Evolutionary conservation across 2,888 invertebrate species (phyloP), one percentile per base, ranked within the genome.

Genomic region (Drosophila paucipuncta): DNA sequence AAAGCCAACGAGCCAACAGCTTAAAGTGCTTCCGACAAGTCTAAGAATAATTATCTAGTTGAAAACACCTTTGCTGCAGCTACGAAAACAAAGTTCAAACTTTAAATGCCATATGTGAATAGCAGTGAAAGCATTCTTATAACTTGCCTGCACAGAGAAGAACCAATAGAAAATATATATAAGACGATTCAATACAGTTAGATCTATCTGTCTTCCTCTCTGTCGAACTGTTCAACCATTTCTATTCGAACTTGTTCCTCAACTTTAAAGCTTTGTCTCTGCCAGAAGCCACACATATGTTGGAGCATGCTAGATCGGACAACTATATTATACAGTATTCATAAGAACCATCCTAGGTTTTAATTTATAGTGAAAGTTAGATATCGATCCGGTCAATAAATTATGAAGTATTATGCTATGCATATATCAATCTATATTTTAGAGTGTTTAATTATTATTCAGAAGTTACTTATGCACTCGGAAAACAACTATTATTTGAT

Each of bases 11-110:
- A 83, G 63, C 50, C 43, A 58, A 54, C 28, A 54, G 41, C 63
- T 73, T 57, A 43, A 85, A 80, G 76, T 76, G 73, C 68, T 65
- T 61, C 49, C 63, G 60, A 71, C 60, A 37, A 31, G 25, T 25
- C 49, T 57, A 50, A 54, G 30, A 68, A 22, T 52, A 28, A 35
- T 28, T 16, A 57, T n/a, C 1, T 22, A 5, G 9, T 9, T 25
- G 16, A 25, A 47, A 47, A 25, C 7, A 47, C 7, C 13, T 22
- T 9, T 16, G 47, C 47, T 5, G 13, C 33, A 35, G 33, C 33
- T 35, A 35, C 13, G 13, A 13, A 35, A 35, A 35, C 33, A 35
- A 9, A 47, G 25, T 25, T 7, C 2, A 4, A 22, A 47, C 47
- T 47, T 47, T 47, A 25, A 47, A 47, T 16, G 16, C 22, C 22